phyloP scores from a whole-genome alignment of 1,140 invertebrate species.

The Nebria ingens region DNA sequence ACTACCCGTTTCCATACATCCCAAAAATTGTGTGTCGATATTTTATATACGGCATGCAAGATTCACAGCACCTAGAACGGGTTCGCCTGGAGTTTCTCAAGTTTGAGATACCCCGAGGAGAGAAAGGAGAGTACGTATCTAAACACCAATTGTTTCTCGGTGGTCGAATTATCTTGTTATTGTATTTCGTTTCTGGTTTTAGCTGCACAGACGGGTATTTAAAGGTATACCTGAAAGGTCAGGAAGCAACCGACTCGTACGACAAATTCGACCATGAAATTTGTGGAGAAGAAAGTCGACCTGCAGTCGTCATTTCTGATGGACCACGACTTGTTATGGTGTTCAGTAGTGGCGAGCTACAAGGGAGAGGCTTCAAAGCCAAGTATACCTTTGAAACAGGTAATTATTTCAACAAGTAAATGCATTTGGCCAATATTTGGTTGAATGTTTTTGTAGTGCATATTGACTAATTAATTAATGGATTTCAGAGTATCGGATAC shows the following conservation, averaged over 20 bases:
- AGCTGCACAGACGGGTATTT: constrained; percentile 83
- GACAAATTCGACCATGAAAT: constrained; percentile 88
- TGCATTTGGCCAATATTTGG: not conserved
- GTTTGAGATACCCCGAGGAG: constrained; percentile 81
- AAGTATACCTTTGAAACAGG: constrained; percentile 82
- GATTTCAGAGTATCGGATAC: constrained; percentile 74
- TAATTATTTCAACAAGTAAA: constrained; percentile 27
- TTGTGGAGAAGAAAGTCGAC: constrained; percentile 65
- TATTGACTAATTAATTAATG: too few relatives aligned
- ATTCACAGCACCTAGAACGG: constrained; percentile 87
- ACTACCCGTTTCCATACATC: constrained; percentile 89
- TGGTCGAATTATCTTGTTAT: too few relatives aligned
- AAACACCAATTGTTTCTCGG: too few relatives aligned
- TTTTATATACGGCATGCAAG: constrained; percentile 95
- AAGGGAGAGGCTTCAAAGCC: constrained; percentile 86
- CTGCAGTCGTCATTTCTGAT: constrained; percentile 68
- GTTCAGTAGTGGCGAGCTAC: constrained; percentile 80
- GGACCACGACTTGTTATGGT: constrained; percentile 89
- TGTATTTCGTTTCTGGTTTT: constrained; percentile 11
- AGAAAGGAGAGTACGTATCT: constrained; percentile 53
- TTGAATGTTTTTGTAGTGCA: too few relatives aligned
- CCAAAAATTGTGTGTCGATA: constrained; percentile 92
- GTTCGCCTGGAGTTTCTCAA: constrained; percentile 77
- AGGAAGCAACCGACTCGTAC: constrained; percentile 84
- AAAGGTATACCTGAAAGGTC: constrained; percentile 84